phyloP scores from a whole-genome alignment of 2,113 vertebrate species.

The Brachionichthys hirsutus region DNA sequence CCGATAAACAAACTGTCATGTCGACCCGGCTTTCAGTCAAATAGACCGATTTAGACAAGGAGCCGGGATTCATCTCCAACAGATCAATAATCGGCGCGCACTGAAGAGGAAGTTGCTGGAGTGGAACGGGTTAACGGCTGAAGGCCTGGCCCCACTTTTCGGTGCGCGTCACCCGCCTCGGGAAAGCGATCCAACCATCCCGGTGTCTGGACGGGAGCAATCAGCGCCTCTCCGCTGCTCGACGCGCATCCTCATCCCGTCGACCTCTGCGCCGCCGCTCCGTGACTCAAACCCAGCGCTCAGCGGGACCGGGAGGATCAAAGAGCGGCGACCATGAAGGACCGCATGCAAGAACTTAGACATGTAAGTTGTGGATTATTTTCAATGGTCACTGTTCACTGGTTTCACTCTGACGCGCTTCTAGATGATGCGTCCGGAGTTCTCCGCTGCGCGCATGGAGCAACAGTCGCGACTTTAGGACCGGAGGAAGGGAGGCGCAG shows the following conservation, averaged over 20 bases:
- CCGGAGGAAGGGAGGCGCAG: constrained; percentile 18
- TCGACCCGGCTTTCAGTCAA: fast-evolving
- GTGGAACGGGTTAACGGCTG: constrained; percentile 60
- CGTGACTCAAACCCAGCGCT: constrained; percentile 25
- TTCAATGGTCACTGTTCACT: background rate
- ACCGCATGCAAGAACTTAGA: constrained; percentile 75
- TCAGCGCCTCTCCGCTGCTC: constrained; percentile 21
- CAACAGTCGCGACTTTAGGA: constrained; percentile 65
- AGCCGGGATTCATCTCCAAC: background rate
- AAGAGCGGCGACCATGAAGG: constrained; percentile 64
- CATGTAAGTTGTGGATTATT: constrained; percentile 63
- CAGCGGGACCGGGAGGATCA: constrained; percentile 16
- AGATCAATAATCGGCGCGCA: constrained; percentile 6
- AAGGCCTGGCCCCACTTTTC: constrained; percentile 69
- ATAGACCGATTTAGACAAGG: background rate
- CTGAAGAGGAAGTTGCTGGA: constrained; percentile 46
- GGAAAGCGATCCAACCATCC: constrained; percentile 48
- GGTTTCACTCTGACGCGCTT: background rate
- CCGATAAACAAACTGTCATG: constrained; percentile 28
- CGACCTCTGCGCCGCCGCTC: no score
- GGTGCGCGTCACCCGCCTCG: constrained; percentile 55
- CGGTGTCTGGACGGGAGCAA: constrained; percentile 7
- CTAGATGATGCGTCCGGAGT: background rate
- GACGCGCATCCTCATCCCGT: constrained; percentile 44
- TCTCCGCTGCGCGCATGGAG: constrained; percentile 24